Evolutionary conservation across 1,140 invertebrate genomes (phyloP), one percentile per base, ranked within the genome.

Genomic region (Acromyrmex charruanus): DNA sequence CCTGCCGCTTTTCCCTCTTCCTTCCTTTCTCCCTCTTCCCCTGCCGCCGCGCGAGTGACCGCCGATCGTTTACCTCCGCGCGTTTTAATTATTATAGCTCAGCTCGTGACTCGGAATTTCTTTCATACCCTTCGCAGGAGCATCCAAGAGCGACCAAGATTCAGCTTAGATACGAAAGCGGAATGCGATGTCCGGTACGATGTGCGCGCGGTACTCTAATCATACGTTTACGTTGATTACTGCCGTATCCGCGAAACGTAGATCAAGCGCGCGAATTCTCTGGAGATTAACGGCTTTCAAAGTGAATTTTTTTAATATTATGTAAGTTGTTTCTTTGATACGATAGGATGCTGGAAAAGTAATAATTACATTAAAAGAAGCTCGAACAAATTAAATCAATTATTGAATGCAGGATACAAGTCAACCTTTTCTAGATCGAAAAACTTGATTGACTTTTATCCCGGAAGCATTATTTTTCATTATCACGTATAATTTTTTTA

Each of bases 81-180:
- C 71, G 65, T 87, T 90, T 90, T 88, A 90, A 90, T 90, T 89
- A 90, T 77, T 77, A 65, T 79, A 68, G 61, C 80, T 74, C 77
- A 1, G 18, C 39, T 39, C 72, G 51, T 31, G 75, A 25, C 69
- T 31, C 71, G 69, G 53, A 59, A 71, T 86, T 55, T 81, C 82
- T 65, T 86, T 86, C 69, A 21, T 55, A 35, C 31, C 28, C 51
- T 85, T n/a, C 74, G 25, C 14, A 9, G 71, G 18, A 58, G 28
- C 39, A 21, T 53, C 49, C 49, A 31, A n/a, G 44, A 75, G 58
- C 39, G 18, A 71, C 14, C 80, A 31, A 74, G 55, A 84, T 51
- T 21, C 55, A 51, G 5, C 71, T 51, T 51, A 35, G 39, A 69
- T 58, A 68, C 25, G 63, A 25, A 69, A 66, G 35, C 77, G 51